Base-by-base conservation (phyloP, 2,113 vertebrate species). In the Datnioides undecimradiatus region DNA sequence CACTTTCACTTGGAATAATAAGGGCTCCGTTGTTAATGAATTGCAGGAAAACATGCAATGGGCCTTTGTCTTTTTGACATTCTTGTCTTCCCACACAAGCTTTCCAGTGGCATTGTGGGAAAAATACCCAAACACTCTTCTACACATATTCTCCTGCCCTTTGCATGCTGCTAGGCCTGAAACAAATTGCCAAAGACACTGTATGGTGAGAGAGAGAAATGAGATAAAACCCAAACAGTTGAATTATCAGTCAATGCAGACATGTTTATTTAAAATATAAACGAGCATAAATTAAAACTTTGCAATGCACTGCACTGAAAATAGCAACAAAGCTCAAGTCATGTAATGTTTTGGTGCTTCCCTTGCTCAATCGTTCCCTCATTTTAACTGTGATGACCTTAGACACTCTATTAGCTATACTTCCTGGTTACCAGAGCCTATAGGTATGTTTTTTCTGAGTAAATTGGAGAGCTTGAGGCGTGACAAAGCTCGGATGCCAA, bases 61-160 rank as follows among this genome's bases (percentile, higher is more conserved):
- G 12, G 36, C 36, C 77, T 89, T 90, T 88, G 85, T 89, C 84
- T 60, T 55, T 77, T 59, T 64, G 73, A 79, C 74, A 87, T 84
- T 90, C 46, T 84, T 46, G 48, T 51, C 69, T 72, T 72, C 80
- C 81, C 84, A 91, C 87, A 81, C 80, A 52, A 48, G 29, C 25
- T 57, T 45, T 73, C 40, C 58, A 73, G 58, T 40, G 29, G 16
- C 45, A 60, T 52, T 13, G 46, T 66, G 51, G 58, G 11, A 43
- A 73, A 60, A 72, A 27, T 34, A 23, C 48, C 36, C 40, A 40
- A 58, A 71, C n/a, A 13, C 9, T 51, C 12, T 40, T 34, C n/a
- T 21, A 12, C 21, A 6, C 12, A 12, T 19, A 14, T 19, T 74
- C 14, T 29, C 33, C 33, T 31, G 4, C n/a, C 48, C 38, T 38